Conservation (phyloP, 2,888 invertebrate species). For the Andrena minutula region DNA sequence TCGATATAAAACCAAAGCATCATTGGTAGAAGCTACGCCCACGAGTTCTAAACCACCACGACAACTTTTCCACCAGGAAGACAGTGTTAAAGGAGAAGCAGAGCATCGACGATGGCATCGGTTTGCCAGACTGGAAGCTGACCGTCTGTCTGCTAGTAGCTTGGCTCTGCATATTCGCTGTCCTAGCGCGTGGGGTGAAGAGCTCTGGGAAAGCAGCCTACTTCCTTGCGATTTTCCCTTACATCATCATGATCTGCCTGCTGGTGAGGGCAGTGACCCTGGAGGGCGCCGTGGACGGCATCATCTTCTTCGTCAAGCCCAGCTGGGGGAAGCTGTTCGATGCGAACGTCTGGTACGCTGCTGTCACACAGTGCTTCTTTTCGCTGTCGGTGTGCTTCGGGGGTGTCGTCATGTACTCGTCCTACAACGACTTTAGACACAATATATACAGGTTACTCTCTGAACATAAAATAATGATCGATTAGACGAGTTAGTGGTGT, state of each 20-base stretch:
- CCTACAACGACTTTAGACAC: conserved; percentile 87
- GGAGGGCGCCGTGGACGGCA: conserved; percentile 88
- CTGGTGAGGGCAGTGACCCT: conserved; percentile 88
- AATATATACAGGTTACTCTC: conserved; percentile 86
- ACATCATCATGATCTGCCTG: conserved; percentile 87
- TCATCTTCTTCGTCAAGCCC: conserved; percentile 89
- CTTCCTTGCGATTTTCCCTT: conserved; percentile 90
- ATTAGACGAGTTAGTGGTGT: background rate
- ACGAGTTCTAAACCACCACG: background rate
- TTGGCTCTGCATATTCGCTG: conserved; percentile 86
- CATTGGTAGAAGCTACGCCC: background rate
- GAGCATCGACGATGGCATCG: conserved; percentile 86
- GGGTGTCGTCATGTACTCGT: conserved; percentile 87
- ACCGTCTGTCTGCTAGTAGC: conserved; percentile 86
- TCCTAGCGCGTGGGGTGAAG: conserved; percentile 87
- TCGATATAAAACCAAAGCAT: background rate
- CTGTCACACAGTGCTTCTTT: conserved; percentile 88
- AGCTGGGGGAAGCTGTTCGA: conserved; percentile 88
- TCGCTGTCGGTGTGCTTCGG: conserved; percentile 88
- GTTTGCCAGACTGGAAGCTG: conserved; percentile 86
- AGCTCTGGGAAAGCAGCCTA: conserved; percentile 89
- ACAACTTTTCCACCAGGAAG: conserved; percentile 80
- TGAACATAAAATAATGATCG: conserved; percentile 36
- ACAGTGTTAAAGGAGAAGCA: conserved; percentile 86
- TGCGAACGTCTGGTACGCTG: conserved; percentile 88